Base-by-base conservation (phyloP, 2,113 vertebrate genomes). In the Myotis brandtii region DNA sequence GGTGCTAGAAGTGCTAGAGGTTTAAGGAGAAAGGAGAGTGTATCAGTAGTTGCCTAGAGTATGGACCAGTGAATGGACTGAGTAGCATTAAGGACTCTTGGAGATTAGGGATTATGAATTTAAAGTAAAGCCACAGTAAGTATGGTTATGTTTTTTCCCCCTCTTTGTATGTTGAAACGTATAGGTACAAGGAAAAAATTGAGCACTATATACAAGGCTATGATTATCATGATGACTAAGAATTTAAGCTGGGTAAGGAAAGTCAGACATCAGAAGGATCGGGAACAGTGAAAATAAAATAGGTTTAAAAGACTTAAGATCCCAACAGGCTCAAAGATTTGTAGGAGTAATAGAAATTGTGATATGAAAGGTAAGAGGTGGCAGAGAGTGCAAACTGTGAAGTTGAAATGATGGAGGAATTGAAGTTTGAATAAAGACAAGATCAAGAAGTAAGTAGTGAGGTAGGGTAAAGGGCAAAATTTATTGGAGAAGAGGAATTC, bases 171-270 rank as follows among this genome's bases (percentile, higher is more conserved):
- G 21, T 86, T 37, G 21, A 84, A 2, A 56, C 32, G 1, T 89
- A 54, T 40, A 56, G 62, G 7, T 64, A 56, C 0, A 76, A n/a
- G 20, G n/a, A 79, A 94, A 34, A 23, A 92, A 59, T 9, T 72
- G 21, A 84, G 10, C 16, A 62, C 59, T 62, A 3, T 14, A 66
- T 5, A 66, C 4, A 85, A 93, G 12, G 20, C 20, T 88, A 20
- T 52, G 21, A 82, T 20, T 37, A 80, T 59, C 40, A 30, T 23
- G 14, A 93, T 93, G 32, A 37, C 7, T 18, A 81, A 32, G 50
- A 66, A 64, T 89, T 89, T 40, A 92, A 70, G n/a, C 37, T 70
- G 64, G 66, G 27, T 25, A 73, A 94, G 52, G 59, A 90, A 80
- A 81, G 50, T 64, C 66, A 80, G 69, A 76, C 5, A 88, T 27